A percentile compares a stretch with the other conserved stretches of the same genome.
Evolutionary conservation across 2,113 vertebrate genomes (phyloP).

Genomic region (Stercorarius parasiticus): DNA sequence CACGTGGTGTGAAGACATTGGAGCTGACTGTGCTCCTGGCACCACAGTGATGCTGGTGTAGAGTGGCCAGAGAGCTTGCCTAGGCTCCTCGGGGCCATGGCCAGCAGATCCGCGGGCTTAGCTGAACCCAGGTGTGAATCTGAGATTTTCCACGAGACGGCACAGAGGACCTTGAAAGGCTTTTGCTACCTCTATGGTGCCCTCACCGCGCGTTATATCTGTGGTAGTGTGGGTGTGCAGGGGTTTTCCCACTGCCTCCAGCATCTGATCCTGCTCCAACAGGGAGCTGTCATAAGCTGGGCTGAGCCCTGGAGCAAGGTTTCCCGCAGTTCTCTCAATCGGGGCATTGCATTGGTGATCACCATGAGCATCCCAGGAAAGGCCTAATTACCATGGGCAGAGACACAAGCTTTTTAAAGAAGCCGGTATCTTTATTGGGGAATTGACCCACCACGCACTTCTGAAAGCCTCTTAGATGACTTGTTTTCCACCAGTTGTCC

Average conservation of each 20-base stretch:
- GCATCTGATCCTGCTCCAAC: background rate
- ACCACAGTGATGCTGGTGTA: background rate
- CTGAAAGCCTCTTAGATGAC: background rate
- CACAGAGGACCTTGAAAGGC: background rate
- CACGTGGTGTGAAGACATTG: accelerated
- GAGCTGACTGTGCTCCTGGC: background rate
- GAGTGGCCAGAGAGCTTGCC: background rate
- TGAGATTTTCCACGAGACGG: background rate
- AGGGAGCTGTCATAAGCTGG: background rate
- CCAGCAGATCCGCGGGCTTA: background rate
- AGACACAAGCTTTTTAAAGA: background rate
- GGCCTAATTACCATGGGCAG: background rate
- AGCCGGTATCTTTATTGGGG: background rate
- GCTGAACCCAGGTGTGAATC: no score
- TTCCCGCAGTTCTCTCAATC: background rate
- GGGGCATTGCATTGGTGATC: background rate
- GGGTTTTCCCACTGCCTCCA: background rate
- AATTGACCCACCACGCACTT: background rate
- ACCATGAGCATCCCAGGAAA: accelerated
- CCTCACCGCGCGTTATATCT: background rate
- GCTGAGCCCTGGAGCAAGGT: background rate
- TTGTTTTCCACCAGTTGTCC: background rate
- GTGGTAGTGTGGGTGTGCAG: background rate
- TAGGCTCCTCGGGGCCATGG: background rate
- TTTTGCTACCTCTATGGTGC: background rate